These are phyloP conservation scores for Gallinago paraguaiae DNA, from an alignment of 2,113 vertebrate genomes.

Conservation along the genomic window DNA sequence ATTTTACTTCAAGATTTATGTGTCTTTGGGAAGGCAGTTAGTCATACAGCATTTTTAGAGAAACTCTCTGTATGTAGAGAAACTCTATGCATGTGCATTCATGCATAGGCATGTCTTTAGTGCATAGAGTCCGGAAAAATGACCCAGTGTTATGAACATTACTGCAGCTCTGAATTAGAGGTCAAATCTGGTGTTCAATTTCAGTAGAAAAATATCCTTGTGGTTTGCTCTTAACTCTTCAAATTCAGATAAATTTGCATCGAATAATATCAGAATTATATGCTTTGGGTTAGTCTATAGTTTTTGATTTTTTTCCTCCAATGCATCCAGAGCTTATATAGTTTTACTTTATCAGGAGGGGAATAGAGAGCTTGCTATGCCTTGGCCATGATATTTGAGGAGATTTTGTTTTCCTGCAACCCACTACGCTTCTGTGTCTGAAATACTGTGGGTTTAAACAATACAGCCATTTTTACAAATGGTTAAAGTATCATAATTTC, in stretches of 20 bases:
- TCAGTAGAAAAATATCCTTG: not conserved
- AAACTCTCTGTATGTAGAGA: not conserved
- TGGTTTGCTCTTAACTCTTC: not conserved
- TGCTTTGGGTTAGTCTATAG: not conserved
- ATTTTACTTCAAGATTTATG: not conserved
- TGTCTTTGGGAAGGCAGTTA: not conserved
- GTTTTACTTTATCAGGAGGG: not conserved
- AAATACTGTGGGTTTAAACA: not conserved
- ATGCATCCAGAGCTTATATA: not conserved
- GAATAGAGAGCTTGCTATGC: accelerated
- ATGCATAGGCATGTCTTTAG: not conserved
- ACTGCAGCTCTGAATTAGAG: not conserved
- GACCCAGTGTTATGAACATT: not conserved
- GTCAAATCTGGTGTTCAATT: not conserved
- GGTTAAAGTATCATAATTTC: not conserved
- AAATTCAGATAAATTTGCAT: not conserved
- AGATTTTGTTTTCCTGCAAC: not conserved
- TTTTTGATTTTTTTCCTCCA: not conserved
- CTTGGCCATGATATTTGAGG: not conserved
- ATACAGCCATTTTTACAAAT: not conserved
- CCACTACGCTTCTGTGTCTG: not conserved
- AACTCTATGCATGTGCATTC: not conserved
- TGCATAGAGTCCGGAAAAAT: not conserved
- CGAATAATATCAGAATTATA: not conserved
- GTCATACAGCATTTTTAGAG: not conserved